phyloP scores from a whole-genome alignment of 2,113 vertebrate species.

The Pangasianodon hypophthalmus region DNA sequence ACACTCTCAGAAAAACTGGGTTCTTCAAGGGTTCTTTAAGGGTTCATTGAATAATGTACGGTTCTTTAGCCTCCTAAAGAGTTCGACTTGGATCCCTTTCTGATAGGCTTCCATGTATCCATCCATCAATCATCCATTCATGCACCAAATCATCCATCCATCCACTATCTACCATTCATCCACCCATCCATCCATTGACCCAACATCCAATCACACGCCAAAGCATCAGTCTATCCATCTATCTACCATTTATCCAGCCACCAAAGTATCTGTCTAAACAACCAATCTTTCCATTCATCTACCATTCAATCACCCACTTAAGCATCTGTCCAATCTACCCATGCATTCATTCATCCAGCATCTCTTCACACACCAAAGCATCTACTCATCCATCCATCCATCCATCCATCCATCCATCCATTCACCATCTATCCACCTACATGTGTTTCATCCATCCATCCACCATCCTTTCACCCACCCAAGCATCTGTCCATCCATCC shows the following conservation, averaged over 20 bases:
- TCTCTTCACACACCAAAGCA: neutral
- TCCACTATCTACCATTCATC: neutral
- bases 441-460: neutral
- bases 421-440: neutral
- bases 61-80: neutral
- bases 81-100: too few relatives aligned
- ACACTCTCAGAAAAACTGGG: neutral
- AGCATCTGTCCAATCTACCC: neutral
- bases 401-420: neutral
- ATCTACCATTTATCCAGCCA: neutral
- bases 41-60: neutral
- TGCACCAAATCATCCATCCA: neutral
- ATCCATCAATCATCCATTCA: neutral
- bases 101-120: neutral
- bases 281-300: neutral
- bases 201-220: neutral
- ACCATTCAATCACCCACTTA: neutral
- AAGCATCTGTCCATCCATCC: neutral
- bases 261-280: neutral
- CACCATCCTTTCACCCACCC: neutral
- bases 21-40: neutral
- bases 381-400: neutral
- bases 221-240: neutral
- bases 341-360: neutral
- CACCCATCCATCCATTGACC: neutral